Base-by-base conservation (phyloP, 2,797 vertebrate genomes). In the Oryzias sinensis region DNA sequence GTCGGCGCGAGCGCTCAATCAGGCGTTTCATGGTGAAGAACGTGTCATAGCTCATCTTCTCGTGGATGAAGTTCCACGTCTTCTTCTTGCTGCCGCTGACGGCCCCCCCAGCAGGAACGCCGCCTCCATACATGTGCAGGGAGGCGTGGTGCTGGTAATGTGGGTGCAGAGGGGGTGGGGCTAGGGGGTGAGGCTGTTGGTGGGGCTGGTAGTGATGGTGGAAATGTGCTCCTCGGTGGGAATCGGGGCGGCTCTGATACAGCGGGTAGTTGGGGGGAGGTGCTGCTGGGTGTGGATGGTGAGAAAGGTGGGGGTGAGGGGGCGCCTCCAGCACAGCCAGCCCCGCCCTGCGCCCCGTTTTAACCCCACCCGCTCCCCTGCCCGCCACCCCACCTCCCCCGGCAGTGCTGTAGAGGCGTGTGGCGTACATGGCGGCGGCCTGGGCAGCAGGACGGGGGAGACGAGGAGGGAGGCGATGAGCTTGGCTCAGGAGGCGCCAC, bases 1-100 rank as follows among this genome's bases (percentile, higher is more conserved):
- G 91, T 0, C 83, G 92, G 51, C 83, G 91, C 0, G 95, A 96
- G 54, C 95, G 93, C 81, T 96, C 94, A 0, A 97, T 93, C 81
- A 97, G 91, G 2, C 94, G 87, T 87, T 95, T 95, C 92, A 97
- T 93, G 64, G 94, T 94, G 77, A 94, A 94, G 81, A 94, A 94
- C 0, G 94, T 95, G 84, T 94, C 94, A 1, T 94, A 94, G 68
- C 93, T 94, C 93, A 94, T 94, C 83, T 94, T 94, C 87, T 94
- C 94, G 0, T 94, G 93, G 77, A 94, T 94, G 77, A 95, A 95
- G 86, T 91, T 94, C 94, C 94, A 95, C 40, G 92, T 93, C 79
- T 93, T 94, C 82, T 93, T 94, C 83, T 89, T 93, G 72, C 76
- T 56, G 2, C 49, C 3, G 0, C 20, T 13, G 0, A 6, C 1